Conservation (phyloP, 2,113 vertebrate species). For the Anoura caudifer region DNA sequence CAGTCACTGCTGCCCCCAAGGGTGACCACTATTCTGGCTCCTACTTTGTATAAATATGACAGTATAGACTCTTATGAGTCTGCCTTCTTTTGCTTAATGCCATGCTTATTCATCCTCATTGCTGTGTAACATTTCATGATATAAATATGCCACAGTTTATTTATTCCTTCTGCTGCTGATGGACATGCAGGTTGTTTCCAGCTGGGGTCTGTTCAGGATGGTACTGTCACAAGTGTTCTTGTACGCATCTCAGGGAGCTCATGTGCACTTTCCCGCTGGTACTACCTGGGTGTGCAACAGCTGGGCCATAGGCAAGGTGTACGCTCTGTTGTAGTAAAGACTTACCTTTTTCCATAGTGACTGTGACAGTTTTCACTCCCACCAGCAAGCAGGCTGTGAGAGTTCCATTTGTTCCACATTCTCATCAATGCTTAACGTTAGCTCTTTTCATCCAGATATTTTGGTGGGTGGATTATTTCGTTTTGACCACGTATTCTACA, state of each 20-base stretch:
- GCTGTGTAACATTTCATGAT: background rate
- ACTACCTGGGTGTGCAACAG: background rate
- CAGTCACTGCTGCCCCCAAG: rapidly evolving
- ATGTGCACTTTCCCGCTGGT: rapidly evolving
- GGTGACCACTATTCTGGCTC: background rate
- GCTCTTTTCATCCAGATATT: background rate
- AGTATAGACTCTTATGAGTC: background rate
- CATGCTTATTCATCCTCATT: background rate
- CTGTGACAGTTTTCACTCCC: background rate
- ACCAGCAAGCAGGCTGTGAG: background rate
- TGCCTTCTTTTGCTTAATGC: background rate
- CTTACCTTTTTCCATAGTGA: background rate
- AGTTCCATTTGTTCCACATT: background rate
- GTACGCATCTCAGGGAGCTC: background rate
- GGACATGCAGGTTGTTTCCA: background rate
- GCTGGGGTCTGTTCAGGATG: background rate
- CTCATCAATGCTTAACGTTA: background rate
- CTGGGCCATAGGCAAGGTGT: background rate
- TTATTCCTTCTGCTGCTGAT: background rate
- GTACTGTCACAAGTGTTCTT: background rate
- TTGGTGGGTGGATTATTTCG: background rate
- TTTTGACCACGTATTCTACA: background rate
- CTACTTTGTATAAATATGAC: background rate
- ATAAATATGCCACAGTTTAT: background rate
- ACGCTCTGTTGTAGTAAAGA: background rate